Base-by-base conservation (phyloP, 2,113 vertebrate genomes). In the Empidonax alnorum region DNA sequence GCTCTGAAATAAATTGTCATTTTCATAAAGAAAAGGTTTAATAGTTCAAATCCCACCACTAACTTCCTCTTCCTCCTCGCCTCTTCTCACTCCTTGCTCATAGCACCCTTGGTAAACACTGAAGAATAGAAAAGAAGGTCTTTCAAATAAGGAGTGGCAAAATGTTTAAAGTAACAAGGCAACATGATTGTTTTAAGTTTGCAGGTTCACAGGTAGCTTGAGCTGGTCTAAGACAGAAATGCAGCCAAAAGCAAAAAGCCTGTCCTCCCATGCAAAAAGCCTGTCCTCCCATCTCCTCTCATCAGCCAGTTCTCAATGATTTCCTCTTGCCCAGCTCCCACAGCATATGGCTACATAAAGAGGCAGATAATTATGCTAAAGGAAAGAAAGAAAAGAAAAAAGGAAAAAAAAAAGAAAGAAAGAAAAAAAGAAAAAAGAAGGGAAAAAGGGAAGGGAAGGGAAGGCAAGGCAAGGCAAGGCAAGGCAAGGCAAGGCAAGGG, bases 251-350 rank as follows among this genome's bases (percentile, higher is more conserved):
- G 14, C 11, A 33, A 69, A 86, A 41, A 14, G 8, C 2, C 5
- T 58, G 7, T 15, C 7, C 28, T 83, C 30, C 19, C 7, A 21
- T 39, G 14, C 12, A 30, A 69, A 86, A 41, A 16, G 8, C 2
- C 4, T 58, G 7, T 15, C 8, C 25, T 84, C 27, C 20, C 7
- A 21, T 39, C 35, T 74, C 42, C 17, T 74, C 50, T 66, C 10
- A 33, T 27, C 49, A 74, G 9, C 3, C 4, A 6, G 2, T 56
- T 81, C 23, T 37, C 21, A 14, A 16, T 2, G 0, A 42, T 37
- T 61, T 61, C 15, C 21, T 77, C 37, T 66, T 87, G 44, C 16
- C 16, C 14, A 53, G 12, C 8, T 61, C 19, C 35, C 11, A 28
- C 12, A 87, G n/a, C 7, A 41, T 5, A 31, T 52, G n/a, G 9